Evolutionary conservation across 2,888 invertebrate genomes (phyloP), one percentile per base, ranked within the genome.

Genomic region (Periphyllus acericola): DNA sequence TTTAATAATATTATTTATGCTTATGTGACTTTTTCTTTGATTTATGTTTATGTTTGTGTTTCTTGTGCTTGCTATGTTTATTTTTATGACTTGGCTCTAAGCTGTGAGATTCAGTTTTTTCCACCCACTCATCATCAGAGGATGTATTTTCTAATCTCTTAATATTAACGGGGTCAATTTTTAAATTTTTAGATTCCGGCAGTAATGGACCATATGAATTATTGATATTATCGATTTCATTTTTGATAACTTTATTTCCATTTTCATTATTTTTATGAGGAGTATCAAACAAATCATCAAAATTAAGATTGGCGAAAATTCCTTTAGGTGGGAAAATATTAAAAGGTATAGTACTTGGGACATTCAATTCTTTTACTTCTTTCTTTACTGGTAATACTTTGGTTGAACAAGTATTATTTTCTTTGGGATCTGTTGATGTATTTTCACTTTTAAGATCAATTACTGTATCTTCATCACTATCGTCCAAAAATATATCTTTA

Each of bases 401-500:
- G 3, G n/a, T n/a, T 52, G 52, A 32, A 68, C 1, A 9, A 68
- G 29, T 21, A 25, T 75, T 29, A 3, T 83, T 46, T 32, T 83
- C 36, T 14, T 46, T 29, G 17, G 0, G 5, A 66, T 36, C 3
- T 52, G 29, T 66, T 66, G n/a, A 21, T 66, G 9, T n/a, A 1
- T 71, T n/a, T 32, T 78, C 52, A 46, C 6, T 60, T 52, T 75
- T 36, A 25, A 74, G 52, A 55, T 32, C 36, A 72, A 32, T 29
- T 36, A 71, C 40, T 25, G 52, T 46, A 25, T 89, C 75, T 32
- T 89, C 79, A 72, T 82, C 82, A 82, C 79, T 86, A 29, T 74
- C 60, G 90, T 95, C 95, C 46, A 96, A 93, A 91, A 98, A 98
- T 90, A 98, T 96, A 0, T 97, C 95, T 92, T 96, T 96, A 91